Conservation (phyloP, 2,888 invertebrate species). For the Sepioteuthis lessoniana region DNA sequence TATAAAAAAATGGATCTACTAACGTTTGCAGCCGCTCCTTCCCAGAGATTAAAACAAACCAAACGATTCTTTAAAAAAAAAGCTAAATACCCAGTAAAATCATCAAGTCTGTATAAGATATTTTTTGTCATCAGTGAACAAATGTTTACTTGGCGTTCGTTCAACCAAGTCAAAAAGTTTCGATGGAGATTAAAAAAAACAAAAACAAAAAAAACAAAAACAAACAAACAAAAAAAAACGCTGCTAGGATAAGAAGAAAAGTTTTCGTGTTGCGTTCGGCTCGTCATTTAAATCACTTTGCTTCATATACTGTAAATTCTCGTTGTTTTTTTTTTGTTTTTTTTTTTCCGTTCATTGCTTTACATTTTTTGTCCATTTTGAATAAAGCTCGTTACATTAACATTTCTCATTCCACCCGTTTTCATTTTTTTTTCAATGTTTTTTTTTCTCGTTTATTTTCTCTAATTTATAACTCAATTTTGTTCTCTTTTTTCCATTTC, state of each 20-base stretch:
- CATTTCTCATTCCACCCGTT: no score
- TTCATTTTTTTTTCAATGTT: background rate
- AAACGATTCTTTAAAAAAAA: no score
- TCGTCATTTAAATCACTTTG: background rate
- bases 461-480: rapidly evolving
- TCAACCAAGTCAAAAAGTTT: background rate
- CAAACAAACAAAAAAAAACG: no score
- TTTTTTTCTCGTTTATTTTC: background rate
- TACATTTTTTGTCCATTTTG: no score
- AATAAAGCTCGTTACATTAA: no score
- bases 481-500: background rate
- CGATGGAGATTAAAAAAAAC: no score
- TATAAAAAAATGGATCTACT: no score
- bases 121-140: background rate
- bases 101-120: background rate
- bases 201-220: no score
- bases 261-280: background rate
- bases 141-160: background rate
- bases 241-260: background rate
- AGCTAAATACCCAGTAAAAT: no score
- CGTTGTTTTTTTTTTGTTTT: background rate
- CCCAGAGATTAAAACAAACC: no score
- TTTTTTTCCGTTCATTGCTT: no score
- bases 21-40: no score
- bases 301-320: background rate